A percentile compares a stretch with the other conserved stretches of the same genome.
These are phyloP conservation scores for Dermolepida albohirtum DNA, from an alignment of 2,888 invertebrate species.

Conservation along the genomic window DNA sequence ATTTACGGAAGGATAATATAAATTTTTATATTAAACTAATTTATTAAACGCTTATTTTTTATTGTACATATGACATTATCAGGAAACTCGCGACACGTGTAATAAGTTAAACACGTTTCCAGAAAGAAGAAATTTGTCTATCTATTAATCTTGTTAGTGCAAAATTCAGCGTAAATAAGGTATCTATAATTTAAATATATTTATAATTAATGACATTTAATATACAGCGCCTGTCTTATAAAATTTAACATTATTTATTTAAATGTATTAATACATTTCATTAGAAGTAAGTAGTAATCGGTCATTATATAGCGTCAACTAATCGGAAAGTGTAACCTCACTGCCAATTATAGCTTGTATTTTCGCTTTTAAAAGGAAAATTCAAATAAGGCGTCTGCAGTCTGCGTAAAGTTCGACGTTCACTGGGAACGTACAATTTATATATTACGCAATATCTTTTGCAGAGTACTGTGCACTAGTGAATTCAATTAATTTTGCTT, in stretches of 20 bases:
- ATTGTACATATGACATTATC: no score
- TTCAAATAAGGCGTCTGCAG: constrained; percentile 12
- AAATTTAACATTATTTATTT: constrained; percentile 5
- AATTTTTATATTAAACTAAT: no score
- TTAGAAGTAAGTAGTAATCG: constrained; percentile 1
- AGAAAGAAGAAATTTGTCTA: background rate
- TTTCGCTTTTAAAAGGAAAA: constrained; percentile 29
- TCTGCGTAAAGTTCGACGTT: background rate
- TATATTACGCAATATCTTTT: background rate
- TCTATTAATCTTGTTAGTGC: no score
- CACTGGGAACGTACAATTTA: no score
- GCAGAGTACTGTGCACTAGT: background rate
- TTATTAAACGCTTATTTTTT: no score
- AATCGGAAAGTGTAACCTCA: constrained; percentile 5
- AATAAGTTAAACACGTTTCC: no score
- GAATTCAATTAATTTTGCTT: constrained; percentile 13
- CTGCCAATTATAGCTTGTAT: constrained; percentile 9
- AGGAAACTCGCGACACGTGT: background rate
- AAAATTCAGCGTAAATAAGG: no score
- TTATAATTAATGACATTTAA: background rate
- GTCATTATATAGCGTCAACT: constrained; percentile 10
- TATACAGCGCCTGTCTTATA: background rate
- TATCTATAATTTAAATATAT: background rate
- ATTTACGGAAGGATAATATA: no score
- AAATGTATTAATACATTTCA: constrained; percentile 9